These are phyloP conservation scores for Eupithecia inturbata DNA, from an alignment of 2,888 invertebrate species.

Conservation along the genomic window DNA sequence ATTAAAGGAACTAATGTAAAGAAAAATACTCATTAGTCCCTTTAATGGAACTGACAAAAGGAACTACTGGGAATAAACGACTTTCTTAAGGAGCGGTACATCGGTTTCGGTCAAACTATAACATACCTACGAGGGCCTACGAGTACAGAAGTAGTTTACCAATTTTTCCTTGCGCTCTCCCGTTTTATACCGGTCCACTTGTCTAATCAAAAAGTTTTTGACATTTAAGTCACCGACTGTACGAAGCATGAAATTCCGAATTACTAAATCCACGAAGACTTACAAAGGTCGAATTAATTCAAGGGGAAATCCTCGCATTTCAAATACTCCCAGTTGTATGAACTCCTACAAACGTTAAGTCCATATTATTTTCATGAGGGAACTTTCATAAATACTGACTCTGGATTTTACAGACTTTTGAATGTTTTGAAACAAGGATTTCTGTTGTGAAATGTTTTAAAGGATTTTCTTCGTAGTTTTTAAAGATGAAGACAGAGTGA, in stretches of 20 bases:
- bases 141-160: no score
- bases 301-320: conserved; percentile 42
- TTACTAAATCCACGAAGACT: conserved; percentile 30
- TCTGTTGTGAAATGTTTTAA: conserved; percentile 15
- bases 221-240: conserved; percentile 1
- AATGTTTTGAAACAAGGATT: conserved; percentile 26
- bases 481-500: conserved; percentile 1
- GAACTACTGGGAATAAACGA: no score
- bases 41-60: no score
- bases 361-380: conserved; percentile 51
- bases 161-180: no score
- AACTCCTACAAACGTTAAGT: conserved; percentile 44
- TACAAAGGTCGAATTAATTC: conserved; percentile 47
- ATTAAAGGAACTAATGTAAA: no score
- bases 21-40: no score
- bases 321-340: conserved; percentile 10
- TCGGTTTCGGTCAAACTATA: no score
- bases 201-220: neutral
- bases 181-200: neutral
- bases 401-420: conserved; percentile 34
- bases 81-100: no score
- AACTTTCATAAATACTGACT: conserved; percentile 45
- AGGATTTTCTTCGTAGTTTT: conserved; percentile 4
- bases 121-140: no score
- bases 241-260: conserved; percentile 8